Conservation (phyloP, 2,888 invertebrate species). For the Drosophila neotestacea region DNA sequence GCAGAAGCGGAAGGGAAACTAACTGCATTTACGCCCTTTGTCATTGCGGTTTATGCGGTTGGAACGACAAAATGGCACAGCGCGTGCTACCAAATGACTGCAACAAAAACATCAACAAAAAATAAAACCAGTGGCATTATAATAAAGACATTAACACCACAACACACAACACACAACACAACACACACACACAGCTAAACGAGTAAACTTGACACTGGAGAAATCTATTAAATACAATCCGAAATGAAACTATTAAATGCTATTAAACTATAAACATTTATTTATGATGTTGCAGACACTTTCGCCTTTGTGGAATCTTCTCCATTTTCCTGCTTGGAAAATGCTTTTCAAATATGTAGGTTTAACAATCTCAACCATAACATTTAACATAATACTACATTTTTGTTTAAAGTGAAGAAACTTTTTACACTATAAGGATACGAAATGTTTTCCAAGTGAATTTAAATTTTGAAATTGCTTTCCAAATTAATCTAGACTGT, state of each 20-base stretch:
- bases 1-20: neutral
- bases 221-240: slow-evolving; percentile 20
- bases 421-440: neutral
- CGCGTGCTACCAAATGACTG: slow-evolving; percentile 42
- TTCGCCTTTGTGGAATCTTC: neutral
- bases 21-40: slow-evolving; percentile 41
- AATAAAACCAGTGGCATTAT: slow-evolving; percentile 16
- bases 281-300: slow-evolving; percentile 6
- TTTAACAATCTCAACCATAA: neutral
- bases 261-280: slow-evolving; percentile 19
- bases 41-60: slow-evolving; percentile 45
- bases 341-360: neutral
- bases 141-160: slow-evolving; percentile 49
- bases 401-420: neutral
- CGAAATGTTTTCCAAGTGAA: neutral
- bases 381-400: neutral
- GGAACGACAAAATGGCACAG: slow-evolving; percentile 32
- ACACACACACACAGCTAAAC: neutral
- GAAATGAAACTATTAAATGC: slow-evolving; percentile 11
- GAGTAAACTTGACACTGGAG: slow-evolving; percentile 14
- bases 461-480: neutral
- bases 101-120: slow-evolving; percentile 7
- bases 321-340: neutral
- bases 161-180: slow-evolving; percentile 4
- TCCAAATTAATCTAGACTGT: too few species aligned